A percentile compares a stretch with the other conserved stretches of the same genome.
Conservation (phyloP, 2,113 vertebrate genomes). For the Oncorhynchus kisutch region DNA sequence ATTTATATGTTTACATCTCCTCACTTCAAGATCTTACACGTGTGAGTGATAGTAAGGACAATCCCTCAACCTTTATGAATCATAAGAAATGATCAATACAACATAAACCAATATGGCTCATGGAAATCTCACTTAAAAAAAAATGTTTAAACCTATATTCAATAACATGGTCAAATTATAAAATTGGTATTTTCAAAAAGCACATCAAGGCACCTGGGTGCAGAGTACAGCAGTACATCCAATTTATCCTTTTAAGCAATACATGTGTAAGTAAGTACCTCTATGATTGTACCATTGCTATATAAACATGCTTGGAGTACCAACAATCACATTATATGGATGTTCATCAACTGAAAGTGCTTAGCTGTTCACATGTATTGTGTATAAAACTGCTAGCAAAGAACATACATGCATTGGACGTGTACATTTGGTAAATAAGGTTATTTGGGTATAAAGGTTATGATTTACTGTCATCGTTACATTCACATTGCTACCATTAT, state of each 20-base stretch:
- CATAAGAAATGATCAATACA: not conserved
- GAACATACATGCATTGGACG: constrained; percentile 8
- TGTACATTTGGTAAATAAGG: constrained; percentile 5
- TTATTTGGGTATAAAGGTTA: not conserved
- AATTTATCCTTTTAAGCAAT: constrained; percentile 45
- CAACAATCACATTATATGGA: constrained; percentile 4
- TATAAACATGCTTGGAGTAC: constrained; percentile 67
- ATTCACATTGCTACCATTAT: constrained; percentile 18
- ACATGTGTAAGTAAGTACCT: constrained; percentile 52
- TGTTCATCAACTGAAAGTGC: too few relatives aligned
- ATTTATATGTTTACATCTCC: not conserved
- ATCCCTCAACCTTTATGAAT: not conserved
- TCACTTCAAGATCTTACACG: not conserved
- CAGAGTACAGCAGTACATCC: constrained; percentile 42
- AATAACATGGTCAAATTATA: too few relatives aligned
- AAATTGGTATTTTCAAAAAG: too few relatives aligned
- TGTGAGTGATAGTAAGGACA: not conserved
- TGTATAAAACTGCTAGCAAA: not conserved
- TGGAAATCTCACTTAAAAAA: too few relatives aligned
- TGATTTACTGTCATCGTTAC: constrained; percentile 22
- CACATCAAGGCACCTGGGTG: constrained; percentile 50
- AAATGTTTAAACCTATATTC: too few relatives aligned
- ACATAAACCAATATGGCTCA: too few relatives aligned
- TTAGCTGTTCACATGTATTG: not conserved
- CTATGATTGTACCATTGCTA: constrained; percentile 37